Evolutionary conservation across 2,888 invertebrate species (phyloP).

Genomic region (Macrophya annulata): DNA sequence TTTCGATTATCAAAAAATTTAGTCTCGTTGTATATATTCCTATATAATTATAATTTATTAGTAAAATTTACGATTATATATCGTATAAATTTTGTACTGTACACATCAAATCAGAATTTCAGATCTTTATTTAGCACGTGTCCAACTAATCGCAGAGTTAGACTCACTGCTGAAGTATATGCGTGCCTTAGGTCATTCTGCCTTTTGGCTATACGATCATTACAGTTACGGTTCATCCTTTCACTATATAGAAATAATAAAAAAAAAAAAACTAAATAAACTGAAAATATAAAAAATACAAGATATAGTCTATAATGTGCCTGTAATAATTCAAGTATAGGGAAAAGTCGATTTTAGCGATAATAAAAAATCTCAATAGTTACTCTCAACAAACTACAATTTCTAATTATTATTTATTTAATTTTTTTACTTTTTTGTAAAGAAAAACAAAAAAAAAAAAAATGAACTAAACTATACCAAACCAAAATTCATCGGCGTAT

Average conservation of each 20-base stretch:
- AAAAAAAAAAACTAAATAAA: not conserved
- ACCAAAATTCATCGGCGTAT: not conserved
- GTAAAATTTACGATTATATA: too few species aligned
- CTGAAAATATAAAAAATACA: not conserved
- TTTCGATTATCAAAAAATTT: too few species aligned
- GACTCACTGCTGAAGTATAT: not conserved
- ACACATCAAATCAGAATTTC: not conserved
- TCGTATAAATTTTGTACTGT: not conserved
- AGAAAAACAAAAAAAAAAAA: too few species aligned
- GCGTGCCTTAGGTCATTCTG: slow-evolving; percentile 32
- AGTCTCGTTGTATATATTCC: too few species aligned
- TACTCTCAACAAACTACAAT: not conserved
- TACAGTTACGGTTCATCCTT: slow-evolving; percentile 43
- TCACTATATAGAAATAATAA: slow-evolving; percentile 12
- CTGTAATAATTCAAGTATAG: not conserved
- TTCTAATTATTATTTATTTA: not conserved
- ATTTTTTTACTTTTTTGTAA: too few species aligned
- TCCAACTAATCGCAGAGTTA: not conserved
- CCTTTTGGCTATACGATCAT: not conserved
- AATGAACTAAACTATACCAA: too few species aligned
- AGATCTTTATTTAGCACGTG: not conserved
- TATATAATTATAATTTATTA: too few species aligned
- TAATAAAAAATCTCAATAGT: not conserved
- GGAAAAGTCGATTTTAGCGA: not conserved
- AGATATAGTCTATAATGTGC: not conserved